Percentiles rank a stretch among this genome's conserved stretches.
These are phyloP conservation scores for Chrysaora quinquecirrha DNA, from an alignment of 30 jellyfish, hydroid and myxozoan species.

Conservation along the genomic window DNA sequence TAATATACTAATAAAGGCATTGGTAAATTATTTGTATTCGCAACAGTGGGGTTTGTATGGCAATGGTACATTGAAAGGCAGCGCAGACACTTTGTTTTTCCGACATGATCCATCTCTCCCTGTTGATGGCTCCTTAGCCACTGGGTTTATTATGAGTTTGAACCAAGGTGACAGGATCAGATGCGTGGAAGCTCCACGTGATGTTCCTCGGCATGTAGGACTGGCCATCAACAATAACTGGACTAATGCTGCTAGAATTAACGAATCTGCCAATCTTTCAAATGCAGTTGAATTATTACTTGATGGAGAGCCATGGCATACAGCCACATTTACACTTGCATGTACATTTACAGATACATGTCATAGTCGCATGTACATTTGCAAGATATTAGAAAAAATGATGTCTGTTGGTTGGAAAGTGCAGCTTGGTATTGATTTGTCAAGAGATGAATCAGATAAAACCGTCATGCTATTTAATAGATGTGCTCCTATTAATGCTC, in stretches of 20 bases:
- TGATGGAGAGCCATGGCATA: conserved; percentile 78
- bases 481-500: conserved; percentile 38
- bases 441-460: conserved; percentile 38
- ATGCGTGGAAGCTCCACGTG: conserved; percentile 50
- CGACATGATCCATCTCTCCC: conserved; percentile 36
- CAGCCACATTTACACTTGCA: too few relatives aligned
- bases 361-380: conserved; percentile 38
- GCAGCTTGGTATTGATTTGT: conserved; percentile 31
- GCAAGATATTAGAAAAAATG: conserved; percentile 48
- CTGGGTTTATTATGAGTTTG: conserved; percentile 50
- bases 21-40: conserved; percentile 32
- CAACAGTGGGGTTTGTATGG: conserved; percentile 59
- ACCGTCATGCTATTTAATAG: conserved; percentile 34
- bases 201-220: conserved; percentile 12
- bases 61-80: conserved; percentile 22
- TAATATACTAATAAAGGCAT: conserved; percentile 36
- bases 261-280: background rate
- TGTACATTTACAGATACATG: conserved; percentile 17
- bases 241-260: conserved; percentile 42
- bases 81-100: conserved; percentile 55
- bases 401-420: conserved; percentile 57
- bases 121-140: conserved; percentile 44
- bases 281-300: conserved; percentile 43
- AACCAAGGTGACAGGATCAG: conserved; percentile 65
- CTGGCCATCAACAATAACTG: conserved; percentile 17